Base-by-base conservation (phyloP, 2,888 invertebrate genomes). In the Polylopha cassiicola region DNA sequence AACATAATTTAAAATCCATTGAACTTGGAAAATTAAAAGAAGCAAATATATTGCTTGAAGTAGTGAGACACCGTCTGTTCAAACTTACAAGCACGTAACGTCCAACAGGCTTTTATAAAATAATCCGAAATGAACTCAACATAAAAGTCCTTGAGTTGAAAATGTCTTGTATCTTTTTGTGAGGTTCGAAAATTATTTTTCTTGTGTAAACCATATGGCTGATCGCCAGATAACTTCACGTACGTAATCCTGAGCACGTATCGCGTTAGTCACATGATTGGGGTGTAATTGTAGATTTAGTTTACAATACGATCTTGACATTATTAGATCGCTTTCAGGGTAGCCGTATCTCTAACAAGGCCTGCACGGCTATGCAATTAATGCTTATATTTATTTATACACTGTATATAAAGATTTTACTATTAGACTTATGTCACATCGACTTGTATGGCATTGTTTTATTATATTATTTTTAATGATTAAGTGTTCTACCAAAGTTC, bases 291-390 rank as follows among this genome's bases (percentile, higher is more conserved):
- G 34, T 21, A 20, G 21, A 27, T 39, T 41, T 30, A 16, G 41
- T 41, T n/a, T 34, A 24, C 41, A 30, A 30, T 20, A 24, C 20
- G 41, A 36, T 17, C 41, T 36, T 41, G 41, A 41, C 41, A 41
- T 30, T 30, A 21, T 41, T 41, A 36, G 24, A 4, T 15, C 24
- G 22, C n/a, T 22, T 32, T 13, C 13, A 3, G n/a, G 14, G 20
- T 20, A 20, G 27, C 15, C 27, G 16, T 9, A 16, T 28, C 13
- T n/a, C n/a, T n/a, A n/a, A n/a, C n/a, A n/a, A n/a, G n/a, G n/a
- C n/a, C n/a, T n/a, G n/a, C n/a, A n/a, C n/a, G n/a, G n/a, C n/a
- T n/a, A n/a, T n/a, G n/a, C n/a, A n/a, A n/a, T n/a, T n/a, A n/a
- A n/a, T n/a, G n/a, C n/a, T n/a, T n/a, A n/a, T n/a, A n/a, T n/a